phyloP scores from a whole-genome alignment of 2,797 vertebrate species.

The Decapterus maruadsi region DNA sequence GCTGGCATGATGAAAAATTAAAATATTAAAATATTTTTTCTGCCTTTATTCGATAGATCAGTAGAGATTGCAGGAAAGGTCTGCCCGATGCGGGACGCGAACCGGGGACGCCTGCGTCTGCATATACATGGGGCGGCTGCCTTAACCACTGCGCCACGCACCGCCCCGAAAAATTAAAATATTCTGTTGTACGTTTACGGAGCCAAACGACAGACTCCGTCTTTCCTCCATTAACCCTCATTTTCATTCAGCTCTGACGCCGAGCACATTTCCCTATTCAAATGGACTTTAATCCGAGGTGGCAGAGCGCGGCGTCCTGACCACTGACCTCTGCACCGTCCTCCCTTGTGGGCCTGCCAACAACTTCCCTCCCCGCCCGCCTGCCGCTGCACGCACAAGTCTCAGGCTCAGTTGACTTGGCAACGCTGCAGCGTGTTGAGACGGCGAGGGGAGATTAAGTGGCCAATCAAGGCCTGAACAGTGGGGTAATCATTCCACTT shows the following conservation, averaged over 20 bases:
- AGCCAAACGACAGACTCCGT: background rate
- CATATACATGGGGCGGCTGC: too few species aligned
- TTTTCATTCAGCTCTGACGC: slow-evolving; percentile 50
- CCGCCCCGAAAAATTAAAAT: slow-evolving; percentile 33
- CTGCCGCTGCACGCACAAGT: slow-evolving; percentile 9
- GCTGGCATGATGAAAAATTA: slow-evolving; percentile 13
- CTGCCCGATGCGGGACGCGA: too few species aligned
- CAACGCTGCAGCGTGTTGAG: slow-evolving; percentile 71
- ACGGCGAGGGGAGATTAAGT: slow-evolving; percentile 81
- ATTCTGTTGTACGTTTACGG: background rate
- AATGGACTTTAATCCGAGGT: slow-evolving; percentile 69
- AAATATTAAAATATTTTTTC: slow-evolving; percentile 50
- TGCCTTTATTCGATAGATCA: too few species aligned
- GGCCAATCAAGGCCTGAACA: slow-evolving; percentile 83
- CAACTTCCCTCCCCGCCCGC: slow-evolving; percentile 25
- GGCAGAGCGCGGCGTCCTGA: slow-evolving; percentile 56
- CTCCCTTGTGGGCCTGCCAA: slow-evolving; percentile 54
- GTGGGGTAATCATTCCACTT: slow-evolving; percentile 82
- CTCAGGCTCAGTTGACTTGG: slow-evolving; percentile 72
- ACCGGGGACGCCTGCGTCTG: too few species aligned
- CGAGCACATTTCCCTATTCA: slow-evolving; percentile 69
- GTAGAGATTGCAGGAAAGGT: too few species aligned
- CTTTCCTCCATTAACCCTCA: slow-evolving; percentile 39
- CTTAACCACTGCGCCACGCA: too few species aligned
- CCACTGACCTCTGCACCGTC: slow-evolving; percentile 57